A percentile compares a stretch with the other conserved stretches of the same genome.
phyloP scores from a whole-genome alignment of 1,140 invertebrate genomes.

The Zaprionus capensis region DNA sequence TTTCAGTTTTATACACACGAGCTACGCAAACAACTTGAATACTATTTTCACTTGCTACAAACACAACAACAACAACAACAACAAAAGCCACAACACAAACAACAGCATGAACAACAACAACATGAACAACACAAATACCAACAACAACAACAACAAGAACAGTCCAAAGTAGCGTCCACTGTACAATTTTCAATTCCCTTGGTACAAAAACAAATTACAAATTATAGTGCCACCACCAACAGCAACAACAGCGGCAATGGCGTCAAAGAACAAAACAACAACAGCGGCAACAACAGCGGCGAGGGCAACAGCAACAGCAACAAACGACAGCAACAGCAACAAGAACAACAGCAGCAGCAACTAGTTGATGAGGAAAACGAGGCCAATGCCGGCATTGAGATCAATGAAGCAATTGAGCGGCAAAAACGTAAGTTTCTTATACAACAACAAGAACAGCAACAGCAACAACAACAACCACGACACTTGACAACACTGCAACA shows the following conservation, averaged over 20 bases:
- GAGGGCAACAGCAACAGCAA: constrained; percentile 55
- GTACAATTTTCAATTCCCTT: constrained; percentile 66
- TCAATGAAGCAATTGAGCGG: constrained; percentile 83
- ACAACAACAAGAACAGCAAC: constrained; percentile 55
- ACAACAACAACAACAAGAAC: constrained; percentile 53
- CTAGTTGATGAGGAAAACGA: constrained; percentile 69
- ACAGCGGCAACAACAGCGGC: constrained; percentile 33
- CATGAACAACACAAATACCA: constrained; percentile 58
- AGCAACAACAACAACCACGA: constrained; percentile 55
- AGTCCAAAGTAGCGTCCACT: constrained; percentile 57
- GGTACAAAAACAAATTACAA: constrained; percentile 77
- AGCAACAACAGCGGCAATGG: constrained; percentile 34
- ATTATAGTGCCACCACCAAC: constrained; percentile 78
- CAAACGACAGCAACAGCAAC: constrained; percentile 57
- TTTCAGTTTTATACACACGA: constrained; percentile 75
- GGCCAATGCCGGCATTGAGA: constrained; percentile 75
- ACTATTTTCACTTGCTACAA: constrained; percentile 78
- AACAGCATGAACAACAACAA: constrained; percentile 59
- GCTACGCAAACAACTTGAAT: constrained; percentile 82
- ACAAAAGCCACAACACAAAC: constrained; percentile 57
- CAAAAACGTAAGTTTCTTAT: constrained; percentile 83
- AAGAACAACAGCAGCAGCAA: constrained; percentile 53
- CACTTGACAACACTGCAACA: constrained; percentile 51
- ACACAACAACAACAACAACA: constrained; percentile 68
- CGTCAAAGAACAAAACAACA: constrained; percentile 37